A percentile compares a stretch with the other conserved stretches of the same genome.
These are phyloP conservation scores for Zelleria hepariella DNA, from an alignment of 2,888 invertebrate species.

Conservation along the genomic window DNA sequence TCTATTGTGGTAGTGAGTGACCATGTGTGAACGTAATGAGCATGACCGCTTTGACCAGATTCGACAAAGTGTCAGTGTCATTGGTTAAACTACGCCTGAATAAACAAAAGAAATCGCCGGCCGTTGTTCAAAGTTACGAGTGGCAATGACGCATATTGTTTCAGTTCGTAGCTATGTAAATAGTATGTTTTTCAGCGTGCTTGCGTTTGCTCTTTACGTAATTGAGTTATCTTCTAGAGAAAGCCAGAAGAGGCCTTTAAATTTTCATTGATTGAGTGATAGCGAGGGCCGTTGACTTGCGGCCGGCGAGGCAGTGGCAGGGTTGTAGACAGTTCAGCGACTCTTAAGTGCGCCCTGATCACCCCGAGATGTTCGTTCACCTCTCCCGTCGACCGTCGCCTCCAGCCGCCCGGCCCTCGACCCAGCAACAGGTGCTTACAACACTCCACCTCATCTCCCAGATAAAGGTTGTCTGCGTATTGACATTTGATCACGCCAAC, in stretches of 20 bases:
- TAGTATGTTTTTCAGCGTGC: background rate
- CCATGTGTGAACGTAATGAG: background rate
- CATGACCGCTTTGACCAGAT: conserved; percentile 3
- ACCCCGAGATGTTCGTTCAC: conserved; percentile 44
- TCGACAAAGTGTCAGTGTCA: background rate
- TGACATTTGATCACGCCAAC: background rate
- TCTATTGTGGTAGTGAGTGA: no score
- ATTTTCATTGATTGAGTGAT: background rate
- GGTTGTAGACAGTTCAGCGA: conserved; percentile 4
- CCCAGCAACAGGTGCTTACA: conserved; percentile 1
- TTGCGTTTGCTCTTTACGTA: background rate
- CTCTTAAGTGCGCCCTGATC: conserved; percentile 40
- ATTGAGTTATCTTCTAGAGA: background rate
- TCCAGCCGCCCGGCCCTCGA: background rate
- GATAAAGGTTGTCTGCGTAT: background rate
- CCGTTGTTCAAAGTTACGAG: background rate
- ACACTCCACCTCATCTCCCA: background rate
- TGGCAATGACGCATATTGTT: conserved; percentile 2
- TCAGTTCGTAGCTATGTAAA: background rate
- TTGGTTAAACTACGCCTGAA: background rate
- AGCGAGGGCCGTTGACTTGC: background rate
- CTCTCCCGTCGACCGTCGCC: conserved; percentile 25
- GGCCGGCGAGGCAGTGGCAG: background rate
- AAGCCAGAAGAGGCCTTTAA: background rate
- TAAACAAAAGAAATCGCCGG: conserved; percentile 1